These are phyloP conservation scores for Anoplopoma fimbria DNA, from an alignment of 2,113 vertebrate genomes.

Conservation along the genomic window DNA sequence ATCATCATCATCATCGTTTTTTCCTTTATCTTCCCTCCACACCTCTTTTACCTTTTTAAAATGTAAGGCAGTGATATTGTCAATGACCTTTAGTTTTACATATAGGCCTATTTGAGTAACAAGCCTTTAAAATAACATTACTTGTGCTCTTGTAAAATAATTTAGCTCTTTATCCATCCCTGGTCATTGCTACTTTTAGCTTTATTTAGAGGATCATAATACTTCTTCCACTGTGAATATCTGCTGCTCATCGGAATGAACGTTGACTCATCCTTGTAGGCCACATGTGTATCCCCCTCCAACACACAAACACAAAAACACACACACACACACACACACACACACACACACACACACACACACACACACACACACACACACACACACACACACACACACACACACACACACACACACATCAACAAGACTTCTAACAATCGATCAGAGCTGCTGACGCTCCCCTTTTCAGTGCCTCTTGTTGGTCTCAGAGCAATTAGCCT, in stretches of 20 bases:
- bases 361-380: conserved; percentile 6
- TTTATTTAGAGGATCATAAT: background rate
- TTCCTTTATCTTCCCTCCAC: background rate
- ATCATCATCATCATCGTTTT: background rate
- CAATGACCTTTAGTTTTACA: background rate
- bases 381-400: background rate
- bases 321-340: too few species aligned
- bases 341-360: conserved; percentile 23
- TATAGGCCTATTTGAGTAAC: background rate
- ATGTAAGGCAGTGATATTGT: background rate
- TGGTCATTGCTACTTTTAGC: background rate
- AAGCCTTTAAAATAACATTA: background rate
- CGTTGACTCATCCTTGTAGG: conserved; percentile 2
- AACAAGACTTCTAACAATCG: conserved; percentile 62
- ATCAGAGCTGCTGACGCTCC: conserved; percentile 58
- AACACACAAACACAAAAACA: background rate
- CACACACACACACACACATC: conserved; percentile 24
- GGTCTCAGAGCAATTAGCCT: conserved; percentile 80
- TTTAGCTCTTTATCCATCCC: background rate
- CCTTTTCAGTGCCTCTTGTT: conserved; percentile 63
- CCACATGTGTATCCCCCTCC: background rate
- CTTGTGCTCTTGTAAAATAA: background rate
- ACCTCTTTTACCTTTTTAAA: background rate
- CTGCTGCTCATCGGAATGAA: conserved; percentile 25
- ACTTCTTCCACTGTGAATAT: background rate